Percentiles rank a stretch among this genome's conserved stretches.
phyloP scores from a whole-genome alignment of 2,797 vertebrate species.

The Sebastes iracundus region DNA sequence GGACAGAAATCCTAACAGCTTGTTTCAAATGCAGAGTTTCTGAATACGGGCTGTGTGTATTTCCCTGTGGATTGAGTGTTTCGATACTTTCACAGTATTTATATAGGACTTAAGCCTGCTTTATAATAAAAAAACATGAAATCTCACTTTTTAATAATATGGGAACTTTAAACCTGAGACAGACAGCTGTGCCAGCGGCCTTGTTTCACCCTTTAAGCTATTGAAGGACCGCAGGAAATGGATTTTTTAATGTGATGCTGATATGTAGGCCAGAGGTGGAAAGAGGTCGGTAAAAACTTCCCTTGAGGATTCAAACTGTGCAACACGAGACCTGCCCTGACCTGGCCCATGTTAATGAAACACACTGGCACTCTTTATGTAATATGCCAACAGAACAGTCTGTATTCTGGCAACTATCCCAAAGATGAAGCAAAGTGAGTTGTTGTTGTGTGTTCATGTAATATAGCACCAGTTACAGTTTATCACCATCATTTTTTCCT shows the following conservation, averaged over 20 bases:
- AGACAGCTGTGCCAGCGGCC: background rate
- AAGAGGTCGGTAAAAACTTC: background rate
- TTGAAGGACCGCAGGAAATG: background rate
- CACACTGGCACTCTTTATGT: background rate
- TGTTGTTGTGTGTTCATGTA: background rate
- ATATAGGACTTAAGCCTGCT: too few species aligned
- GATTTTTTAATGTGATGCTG: background rate
- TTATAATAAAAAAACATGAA: too few species aligned
- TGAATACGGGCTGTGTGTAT: too few species aligned
- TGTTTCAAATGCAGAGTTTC: too few species aligned
- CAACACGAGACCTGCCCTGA: slow-evolving; percentile 26
- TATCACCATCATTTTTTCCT: background rate
- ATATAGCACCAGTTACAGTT: background rate
- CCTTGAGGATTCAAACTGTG: slow-evolving; percentile 18
- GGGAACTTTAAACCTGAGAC: background rate
- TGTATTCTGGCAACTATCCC: too few species aligned
- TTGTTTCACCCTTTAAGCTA: background rate
- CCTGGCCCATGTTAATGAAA: slow-evolving; percentile 6
- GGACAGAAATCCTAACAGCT: too few species aligned
- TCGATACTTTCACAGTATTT: too few species aligned
- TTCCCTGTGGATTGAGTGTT: too few species aligned
- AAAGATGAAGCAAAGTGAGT: too few species aligned
- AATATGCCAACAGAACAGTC: slow-evolving; percentile 19
- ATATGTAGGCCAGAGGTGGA: slow-evolving; percentile 19
- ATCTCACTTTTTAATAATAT: too few species aligned